Percentiles rank a stretch among this genome's conserved stretches.
phyloP scores from a whole-genome alignment of 2,113 vertebrate genomes.

The Pardalotus punctatus region DNA sequence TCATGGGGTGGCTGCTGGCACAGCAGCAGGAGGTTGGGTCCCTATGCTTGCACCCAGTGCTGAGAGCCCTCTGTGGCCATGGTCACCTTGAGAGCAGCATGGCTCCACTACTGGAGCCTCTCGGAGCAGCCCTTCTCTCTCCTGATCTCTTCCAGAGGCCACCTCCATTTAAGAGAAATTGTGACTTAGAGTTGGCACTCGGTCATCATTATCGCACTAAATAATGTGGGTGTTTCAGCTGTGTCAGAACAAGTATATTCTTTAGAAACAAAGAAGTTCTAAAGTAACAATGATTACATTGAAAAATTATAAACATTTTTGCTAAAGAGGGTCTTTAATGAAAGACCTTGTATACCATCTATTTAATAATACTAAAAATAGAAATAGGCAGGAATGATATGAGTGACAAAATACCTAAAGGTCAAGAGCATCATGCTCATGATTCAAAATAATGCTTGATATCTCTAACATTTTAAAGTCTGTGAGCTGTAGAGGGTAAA shows the following conservation, averaged over 20 bases:
- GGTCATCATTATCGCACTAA: background rate
- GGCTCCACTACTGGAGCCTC: background rate
- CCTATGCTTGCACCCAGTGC: fast-evolving
- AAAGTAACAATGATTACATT: background rate
- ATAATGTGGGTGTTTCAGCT: background rate
- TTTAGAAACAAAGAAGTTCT: slow-evolving; percentile 21
- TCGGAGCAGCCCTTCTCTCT: background rate
- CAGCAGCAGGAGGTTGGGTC: too few species aligned
- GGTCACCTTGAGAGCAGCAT: background rate
- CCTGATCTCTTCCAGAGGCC: background rate
- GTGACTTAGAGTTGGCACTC: background rate
- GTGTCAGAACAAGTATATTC: slow-evolving; percentile 3
- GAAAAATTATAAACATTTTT: slow-evolving; percentile 11
- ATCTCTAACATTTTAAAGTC: background rate
- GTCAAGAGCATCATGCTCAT: background rate
- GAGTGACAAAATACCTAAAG: background rate
- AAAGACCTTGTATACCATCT: background rate
- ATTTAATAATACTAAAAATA: background rate
- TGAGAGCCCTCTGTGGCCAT: background rate
- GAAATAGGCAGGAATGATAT: background rate
- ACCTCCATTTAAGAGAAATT: background rate
- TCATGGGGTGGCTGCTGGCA: background rate
- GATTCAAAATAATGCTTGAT: background rate
- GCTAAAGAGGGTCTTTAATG: background rate
- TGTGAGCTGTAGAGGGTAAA: background rate